Percentiles rank a stretch among this genome's conserved stretches.
Conservation (phyloP, 1,140 invertebrate species). For the Trichomalopsis sarcophagae region DNA sequence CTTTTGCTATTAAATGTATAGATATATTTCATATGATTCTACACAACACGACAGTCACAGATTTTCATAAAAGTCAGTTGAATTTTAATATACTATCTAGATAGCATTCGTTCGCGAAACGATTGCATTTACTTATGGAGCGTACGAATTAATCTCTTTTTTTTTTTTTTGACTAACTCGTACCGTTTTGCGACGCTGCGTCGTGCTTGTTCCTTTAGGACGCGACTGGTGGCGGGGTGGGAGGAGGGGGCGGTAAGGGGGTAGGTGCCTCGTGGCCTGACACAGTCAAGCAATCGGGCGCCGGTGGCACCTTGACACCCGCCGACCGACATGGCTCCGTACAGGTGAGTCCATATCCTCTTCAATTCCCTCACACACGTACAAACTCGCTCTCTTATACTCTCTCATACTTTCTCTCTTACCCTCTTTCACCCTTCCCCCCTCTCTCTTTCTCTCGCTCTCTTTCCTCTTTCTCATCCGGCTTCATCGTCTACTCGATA, state of each 20-base stretch:
- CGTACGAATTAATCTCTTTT: constrained; percentile 6
- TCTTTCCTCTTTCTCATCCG: constrained; percentile 67
- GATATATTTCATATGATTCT: not conserved
- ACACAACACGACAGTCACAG: not conserved
- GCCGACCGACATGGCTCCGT: constrained; percentile 95
- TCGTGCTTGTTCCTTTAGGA: constrained; percentile 74
- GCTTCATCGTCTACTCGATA: constrained; percentile 71
- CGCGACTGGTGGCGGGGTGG: constrained; percentile 76
- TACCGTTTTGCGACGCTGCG: constrained; percentile 50
- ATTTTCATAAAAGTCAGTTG: not conserved
- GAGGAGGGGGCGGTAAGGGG: constrained; percentile 77
- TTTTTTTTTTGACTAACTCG: constrained; percentile 48
- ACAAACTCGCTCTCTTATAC: not conserved
- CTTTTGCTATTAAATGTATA: not conserved
- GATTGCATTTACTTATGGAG: constrained; percentile 26
- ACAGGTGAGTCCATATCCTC: constrained; percentile 82
- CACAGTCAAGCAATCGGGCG: constrained; percentile 80
- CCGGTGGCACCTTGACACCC: constrained; percentile 86
- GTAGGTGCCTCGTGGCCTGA: constrained; percentile 78
- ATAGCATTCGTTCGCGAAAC: not conserved
- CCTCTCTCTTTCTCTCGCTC: constrained; percentile 45
- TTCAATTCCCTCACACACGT: constrained; percentile 5
- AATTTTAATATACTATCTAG: not conserved
- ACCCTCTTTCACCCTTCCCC: constrained; percentile 50
- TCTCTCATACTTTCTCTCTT: constrained; percentile 49